Conservation (phyloP, 92 coral and sea anemone genomes). For the Zoanthus sansibaricus region DNA sequence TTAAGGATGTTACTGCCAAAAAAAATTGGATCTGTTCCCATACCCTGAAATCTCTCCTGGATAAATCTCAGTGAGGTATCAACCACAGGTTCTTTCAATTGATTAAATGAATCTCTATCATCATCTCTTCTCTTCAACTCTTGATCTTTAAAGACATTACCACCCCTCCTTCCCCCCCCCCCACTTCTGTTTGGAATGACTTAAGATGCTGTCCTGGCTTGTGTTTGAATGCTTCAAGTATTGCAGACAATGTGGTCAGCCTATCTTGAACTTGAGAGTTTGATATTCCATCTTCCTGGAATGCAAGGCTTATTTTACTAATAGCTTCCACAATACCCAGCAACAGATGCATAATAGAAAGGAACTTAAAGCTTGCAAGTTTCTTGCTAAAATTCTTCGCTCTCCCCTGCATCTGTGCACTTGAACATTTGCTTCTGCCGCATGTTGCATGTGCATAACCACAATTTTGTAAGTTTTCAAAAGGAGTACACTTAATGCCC, state of each 20-base stretch:
- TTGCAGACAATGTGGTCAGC: neutral
- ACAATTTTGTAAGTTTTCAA: conserved; percentile 38
- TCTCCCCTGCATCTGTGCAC: conserved; percentile 58
- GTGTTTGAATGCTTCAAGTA: neutral
- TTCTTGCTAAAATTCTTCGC: conserved; percentile 30
- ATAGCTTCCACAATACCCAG: conserved; percentile 35
- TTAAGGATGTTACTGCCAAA: conserved; percentile 41
- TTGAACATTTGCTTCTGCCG: conserved; percentile 45
- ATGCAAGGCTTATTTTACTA: conserved; percentile 24
- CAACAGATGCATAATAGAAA: conserved; percentile 31
- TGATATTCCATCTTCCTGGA: conserved; percentile 51
- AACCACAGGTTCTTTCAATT: conserved; percentile 28
- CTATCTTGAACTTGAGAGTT: conserved; percentile 45
- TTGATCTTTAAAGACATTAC: conserved; percentile 30
- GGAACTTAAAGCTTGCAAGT: conserved; percentile 16
- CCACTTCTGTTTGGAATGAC: conserved; percentile 40
- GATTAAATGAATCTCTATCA: neutral
- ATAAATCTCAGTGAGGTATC: conserved; percentile 44
- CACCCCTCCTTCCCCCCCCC: conserved; percentile 62
- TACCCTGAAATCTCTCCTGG: conserved; percentile 47
- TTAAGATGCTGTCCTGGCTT: conserved; percentile 35
- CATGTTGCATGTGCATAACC: conserved; percentile 46
- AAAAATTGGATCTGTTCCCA: conserved; percentile 9
- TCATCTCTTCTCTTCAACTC: conserved; percentile 38
- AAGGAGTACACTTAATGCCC: conserved; percentile 25